phyloP scores from a whole-genome alignment of 2,113 vertebrate genomes.

The Nestor notabilis region DNA sequence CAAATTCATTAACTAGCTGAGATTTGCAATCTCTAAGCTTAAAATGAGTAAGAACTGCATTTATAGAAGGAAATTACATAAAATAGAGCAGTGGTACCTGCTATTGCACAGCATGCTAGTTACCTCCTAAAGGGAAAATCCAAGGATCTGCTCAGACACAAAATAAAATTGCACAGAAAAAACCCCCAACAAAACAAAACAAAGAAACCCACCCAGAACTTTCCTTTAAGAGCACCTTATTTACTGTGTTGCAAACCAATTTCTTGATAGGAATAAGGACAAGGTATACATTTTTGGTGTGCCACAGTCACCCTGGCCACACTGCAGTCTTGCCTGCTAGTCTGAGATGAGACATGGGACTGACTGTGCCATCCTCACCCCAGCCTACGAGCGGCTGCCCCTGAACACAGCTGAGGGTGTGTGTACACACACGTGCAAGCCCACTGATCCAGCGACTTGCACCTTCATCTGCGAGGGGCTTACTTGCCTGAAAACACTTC shows the following conservation, averaged over 20 bases:
- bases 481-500: background rate
- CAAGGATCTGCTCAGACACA: background rate
- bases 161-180: background rate
- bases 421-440: fast-evolving
- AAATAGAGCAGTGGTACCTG: background rate
- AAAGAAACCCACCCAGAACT: background rate
- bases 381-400: background rate
- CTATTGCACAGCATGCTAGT: background rate
- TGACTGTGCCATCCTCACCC: background rate
- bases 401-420: fast-evolving
- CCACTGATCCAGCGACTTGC: no score
- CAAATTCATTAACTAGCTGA: conserved; percentile 24
- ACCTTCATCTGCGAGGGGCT: background rate
- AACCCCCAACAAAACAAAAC: background rate
- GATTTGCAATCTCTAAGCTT: conserved; percentile 40
- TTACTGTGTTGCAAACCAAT: background rate
- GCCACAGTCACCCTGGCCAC: background rate
- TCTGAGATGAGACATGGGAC: background rate
- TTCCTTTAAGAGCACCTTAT: conserved; percentile 8
- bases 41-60: conserved; percentile 43
- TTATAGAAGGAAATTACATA: conserved; percentile 45
- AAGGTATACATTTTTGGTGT: background rate
- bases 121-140: conserved; percentile 1
- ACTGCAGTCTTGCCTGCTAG: background rate
- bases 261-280: background rate